Evolutionary conservation across 1,140 invertebrate species (phyloP), one percentile per base, ranked within the genome.

Genomic region (Zaprionus tsacasi): DNA sequence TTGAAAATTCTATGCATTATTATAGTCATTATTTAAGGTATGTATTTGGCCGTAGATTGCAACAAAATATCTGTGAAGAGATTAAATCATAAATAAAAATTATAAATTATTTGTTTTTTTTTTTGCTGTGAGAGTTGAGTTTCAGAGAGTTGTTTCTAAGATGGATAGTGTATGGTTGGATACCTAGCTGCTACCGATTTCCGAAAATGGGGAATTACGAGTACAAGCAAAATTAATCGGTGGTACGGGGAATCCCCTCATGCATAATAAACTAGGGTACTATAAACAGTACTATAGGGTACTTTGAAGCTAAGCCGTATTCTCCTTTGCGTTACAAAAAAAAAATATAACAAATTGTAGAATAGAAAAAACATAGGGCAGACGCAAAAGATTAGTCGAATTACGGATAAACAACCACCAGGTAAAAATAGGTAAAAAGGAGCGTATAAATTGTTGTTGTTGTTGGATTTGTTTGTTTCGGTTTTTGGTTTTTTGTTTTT

Each of bases 1-100:
- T 56, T 38, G 48, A 69, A 89, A 86, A 82, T 80, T 87, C 79
- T 87, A 85, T 81, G 85, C 73, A 82, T 87, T 85, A 82, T 87
- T 45, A 71, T 80, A 78, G 70, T 79, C 68, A 81, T 82, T 90
- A 91, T 85, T 85, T 91, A 91, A 82, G 90, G 91, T 88, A 92
- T 88, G 81, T 92, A 89, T 91, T 92, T 91, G 91, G 91, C 90
- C 83, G 91, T 92, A 92, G 91, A 92, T 92, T 92, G 91, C 90
- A 92, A 92, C 83, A 91, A 88, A 91, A 91, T 91, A 92, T 92
- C 91, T 92, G 91, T 91, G 91, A 92, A 92, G 78, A 92, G 86
- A 92, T 91, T 89, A 90, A 92, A 92, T 91, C 79, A 86, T 91
- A 91, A 92, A 89, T 91, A 92, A 87, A 78, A 87, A 88, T 81